These are phyloP conservation scores for Probosciger aterrimus DNA, from an alignment of 2,113 vertebrate species.

Conservation along the genomic window DNA sequence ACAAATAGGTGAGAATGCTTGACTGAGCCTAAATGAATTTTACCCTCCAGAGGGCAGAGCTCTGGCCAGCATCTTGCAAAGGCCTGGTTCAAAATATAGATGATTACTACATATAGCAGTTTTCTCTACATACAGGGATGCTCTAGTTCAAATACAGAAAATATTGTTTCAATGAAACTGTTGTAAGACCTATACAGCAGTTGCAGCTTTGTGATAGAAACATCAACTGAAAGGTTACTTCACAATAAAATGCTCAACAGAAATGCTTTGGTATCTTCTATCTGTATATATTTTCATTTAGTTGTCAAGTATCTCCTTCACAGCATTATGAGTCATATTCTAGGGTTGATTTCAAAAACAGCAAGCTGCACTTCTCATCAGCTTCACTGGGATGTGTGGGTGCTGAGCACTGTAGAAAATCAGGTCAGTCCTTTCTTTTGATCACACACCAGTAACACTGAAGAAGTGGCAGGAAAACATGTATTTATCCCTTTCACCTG, in stretches of 20 bases:
- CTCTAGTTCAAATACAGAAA: conserved; percentile 6
- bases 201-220: conserved; percentile 35
- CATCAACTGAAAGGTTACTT: not conserved
- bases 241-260: conserved; percentile 62
- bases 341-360: conserved; percentile 46
- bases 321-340: conserved; percentile 40
- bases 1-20: not conserved
- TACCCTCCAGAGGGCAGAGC: not conserved
- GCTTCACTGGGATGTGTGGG: conserved; percentile 40
- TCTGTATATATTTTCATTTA: conserved; percentile 13
- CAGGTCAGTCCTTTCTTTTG: conserved; percentile 53
- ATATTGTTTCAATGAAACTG: conserved; percentile 43
- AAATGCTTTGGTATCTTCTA: conserved; percentile 7
- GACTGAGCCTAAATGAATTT: not conserved
- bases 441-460: not conserved
- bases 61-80: not conserved
- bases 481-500: not conserved
- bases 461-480: not conserved
- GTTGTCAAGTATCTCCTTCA: conserved; percentile 26
- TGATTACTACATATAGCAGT: not conserved
- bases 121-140: not conserved
- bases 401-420: conserved; percentile 36
- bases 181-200: conserved; percentile 21
- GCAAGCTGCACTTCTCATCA: conserved; percentile 40
- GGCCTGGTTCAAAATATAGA: not conserved